Evolutionary conservation across 1,140 invertebrate genomes (phyloP).

Genomic region (Lepidurus arcticus): DNA sequence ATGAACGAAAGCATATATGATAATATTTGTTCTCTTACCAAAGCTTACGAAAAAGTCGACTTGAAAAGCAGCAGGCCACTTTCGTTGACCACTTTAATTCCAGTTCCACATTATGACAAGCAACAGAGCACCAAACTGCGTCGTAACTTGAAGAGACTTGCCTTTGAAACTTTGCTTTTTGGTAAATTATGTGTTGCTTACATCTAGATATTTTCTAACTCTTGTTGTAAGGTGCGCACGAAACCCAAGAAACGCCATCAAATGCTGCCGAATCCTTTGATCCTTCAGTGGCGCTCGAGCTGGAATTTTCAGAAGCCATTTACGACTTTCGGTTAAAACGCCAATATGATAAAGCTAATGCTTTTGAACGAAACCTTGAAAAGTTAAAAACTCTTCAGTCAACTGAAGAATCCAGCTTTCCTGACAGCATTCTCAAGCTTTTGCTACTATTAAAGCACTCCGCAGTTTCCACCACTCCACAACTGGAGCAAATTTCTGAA

Average conservation of each 20-base stretch:
- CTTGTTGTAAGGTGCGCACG: background rate
- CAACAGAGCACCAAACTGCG: background rate
- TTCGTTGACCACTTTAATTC: background rate
- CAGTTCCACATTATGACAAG: background rate
- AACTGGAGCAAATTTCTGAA: background rate
- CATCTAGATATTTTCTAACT: background rate
- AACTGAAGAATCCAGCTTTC: background rate
- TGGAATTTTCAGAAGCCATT: background rate
- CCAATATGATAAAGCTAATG: background rate
- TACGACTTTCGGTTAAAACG: background rate
- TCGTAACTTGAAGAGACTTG: background rate
- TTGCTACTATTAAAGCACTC: background rate
- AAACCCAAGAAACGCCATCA: background rate
- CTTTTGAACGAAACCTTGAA: background rate
- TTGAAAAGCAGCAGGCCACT: background rate
- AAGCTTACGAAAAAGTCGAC: background rate
- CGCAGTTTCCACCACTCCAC: background rate
- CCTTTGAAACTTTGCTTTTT: background rate
- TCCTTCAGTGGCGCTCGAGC: background rate
- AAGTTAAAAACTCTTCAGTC: background rate
- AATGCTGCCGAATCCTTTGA: background rate
- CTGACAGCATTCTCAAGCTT: background rate
- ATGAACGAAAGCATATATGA: conserved; percentile 3
- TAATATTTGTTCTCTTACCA: background rate
- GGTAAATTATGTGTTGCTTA: background rate